Percentiles rank a stretch among this genome's conserved stretches.
Conservation (phyloP, 2,888 invertebrate genomes). For the Papilio demoleus region DNA sequence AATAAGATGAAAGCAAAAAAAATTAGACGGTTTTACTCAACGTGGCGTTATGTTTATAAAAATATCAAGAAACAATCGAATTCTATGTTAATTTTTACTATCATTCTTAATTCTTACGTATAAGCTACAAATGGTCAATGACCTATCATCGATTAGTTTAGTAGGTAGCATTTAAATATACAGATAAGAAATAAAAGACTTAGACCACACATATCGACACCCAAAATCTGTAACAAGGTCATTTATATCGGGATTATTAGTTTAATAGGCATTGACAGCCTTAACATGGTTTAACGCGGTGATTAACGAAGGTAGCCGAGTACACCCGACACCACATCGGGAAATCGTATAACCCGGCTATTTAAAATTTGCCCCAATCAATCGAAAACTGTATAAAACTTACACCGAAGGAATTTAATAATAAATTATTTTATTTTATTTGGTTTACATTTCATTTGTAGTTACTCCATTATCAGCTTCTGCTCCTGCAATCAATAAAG, state of each 20-base stretch:
- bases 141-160: constrained; percentile 23
- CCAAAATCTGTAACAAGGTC: constrained; percentile 44
- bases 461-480: too few species aligned
- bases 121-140: constrained; percentile 20
- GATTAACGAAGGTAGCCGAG: constrained; percentile 47
- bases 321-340: constrained; percentile 32
- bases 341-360: background rate
- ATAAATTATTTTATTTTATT: too few species aligned
- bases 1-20: too few species aligned
- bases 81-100: too few species aligned
- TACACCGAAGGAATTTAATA: background rate
- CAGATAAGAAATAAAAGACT: constrained; percentile 21
- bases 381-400: background rate
- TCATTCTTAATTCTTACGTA: background rate
- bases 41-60: too few species aligned
- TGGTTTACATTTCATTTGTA: too few species aligned
- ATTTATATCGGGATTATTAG: constrained; percentile 50
- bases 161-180: constrained; percentile 25
- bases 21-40: too few species aligned
- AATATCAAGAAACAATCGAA: too few species aligned
- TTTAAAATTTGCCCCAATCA: background rate
- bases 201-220: constrained; percentile 39
- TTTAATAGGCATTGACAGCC: constrained; percentile 55
- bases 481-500: too few species aligned
- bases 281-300: constrained; percentile 51